Evolutionary conservation across 2,797 vertebrate genomes (phyloP), one percentile per base, ranked within the genome.

Genomic region (Anisognathus igniventris): DNA sequence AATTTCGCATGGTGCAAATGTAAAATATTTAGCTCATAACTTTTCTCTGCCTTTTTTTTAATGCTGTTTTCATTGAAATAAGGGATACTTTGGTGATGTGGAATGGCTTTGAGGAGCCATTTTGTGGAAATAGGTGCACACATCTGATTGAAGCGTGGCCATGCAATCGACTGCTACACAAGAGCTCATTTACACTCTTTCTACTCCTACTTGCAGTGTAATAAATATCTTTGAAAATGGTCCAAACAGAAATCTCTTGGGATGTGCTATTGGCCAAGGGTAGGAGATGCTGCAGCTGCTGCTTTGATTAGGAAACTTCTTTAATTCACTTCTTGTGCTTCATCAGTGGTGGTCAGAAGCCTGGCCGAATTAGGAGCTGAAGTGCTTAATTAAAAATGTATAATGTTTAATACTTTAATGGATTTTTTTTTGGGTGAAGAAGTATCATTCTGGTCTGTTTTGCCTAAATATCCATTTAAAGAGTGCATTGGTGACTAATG

Each of bases 91-190:
- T 80, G 53, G 39, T 85, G 62, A 35, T 42, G n/a, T 80, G 84
- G 80, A 60, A 24, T 92, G 88, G 68, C 79, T 83, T 95, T 82
- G 91, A 94, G 93, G 85, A 95, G 93, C 96, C 94, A 97, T 96
- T 96, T 97, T 96, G 93, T 96, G 86, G 78, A 78, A 60, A 68
- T 71, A 86, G 79, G 84, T 92, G 64, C 77, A 42, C 91, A 42
- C 57, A 64, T 95, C 65, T 91, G 66, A n/a, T 27, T 67, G 86
- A 83, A 85, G 48, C 28, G 24, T 93, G 92, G 64, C 77, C 80
- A 4, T 39, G 23, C 47, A 31, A 37, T 91, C 4, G 2, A 35
- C 74, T 83, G n/a, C 73, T 66, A 35, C 58, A 50, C 56, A 77
- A 25, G 25, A 82, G 77, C 89, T 90, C 70, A 40, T 86, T 86